Conservation (phyloP, 2,888 invertebrate species). For the Drosophila trichaetosa region DNA sequence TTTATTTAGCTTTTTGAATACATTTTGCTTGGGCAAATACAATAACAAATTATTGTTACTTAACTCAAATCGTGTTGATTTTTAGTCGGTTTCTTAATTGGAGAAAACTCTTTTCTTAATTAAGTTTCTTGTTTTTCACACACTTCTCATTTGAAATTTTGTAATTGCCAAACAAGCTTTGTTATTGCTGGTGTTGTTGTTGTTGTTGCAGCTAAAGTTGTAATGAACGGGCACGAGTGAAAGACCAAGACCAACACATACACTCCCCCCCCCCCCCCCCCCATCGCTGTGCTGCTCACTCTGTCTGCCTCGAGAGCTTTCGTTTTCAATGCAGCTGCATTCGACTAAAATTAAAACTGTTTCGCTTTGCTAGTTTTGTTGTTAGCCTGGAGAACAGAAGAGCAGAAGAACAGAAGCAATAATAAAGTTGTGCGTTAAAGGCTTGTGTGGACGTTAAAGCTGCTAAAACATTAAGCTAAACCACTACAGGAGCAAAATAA, state of each 20-base stretch:
- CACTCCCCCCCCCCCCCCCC: not conserved
- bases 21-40: not conserved
- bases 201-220: slow-evolving; percentile 32
- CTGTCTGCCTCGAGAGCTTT: slow-evolving; percentile 15
- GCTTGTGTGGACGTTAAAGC: slow-evolving; percentile 40
- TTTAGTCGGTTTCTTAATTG: slow-evolving; percentile 56
- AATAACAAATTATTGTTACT: too few relatives aligned
- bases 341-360: slow-evolving; percentile 59
- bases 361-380: slow-evolving; percentile 22
- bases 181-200: not conserved
- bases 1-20: not conserved
- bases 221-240: slow-evolving; percentile 25
- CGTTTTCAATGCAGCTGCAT: slow-evolving; percentile 43
- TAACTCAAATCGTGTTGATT: not conserved
- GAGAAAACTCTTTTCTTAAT: slow-evolving; percentile 64
- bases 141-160: slow-evolving; percentile 23
- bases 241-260: not conserved
- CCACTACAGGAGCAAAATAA: slow-evolving; percentile 29
- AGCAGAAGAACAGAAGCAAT: slow-evolving; percentile 4
- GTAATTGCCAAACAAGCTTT: slow-evolving; percentile 18
- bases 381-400: slow-evolving; percentile 1
- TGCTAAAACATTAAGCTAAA: slow-evolving; percentile 41
- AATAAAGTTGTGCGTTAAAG: slow-evolving; percentile 29
- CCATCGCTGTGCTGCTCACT: not conserved
- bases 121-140: slow-evolving; percentile 37